Conservation (phyloP, 2,888 invertebrate species). For the Mongoloraphidia duomilia region DNA sequence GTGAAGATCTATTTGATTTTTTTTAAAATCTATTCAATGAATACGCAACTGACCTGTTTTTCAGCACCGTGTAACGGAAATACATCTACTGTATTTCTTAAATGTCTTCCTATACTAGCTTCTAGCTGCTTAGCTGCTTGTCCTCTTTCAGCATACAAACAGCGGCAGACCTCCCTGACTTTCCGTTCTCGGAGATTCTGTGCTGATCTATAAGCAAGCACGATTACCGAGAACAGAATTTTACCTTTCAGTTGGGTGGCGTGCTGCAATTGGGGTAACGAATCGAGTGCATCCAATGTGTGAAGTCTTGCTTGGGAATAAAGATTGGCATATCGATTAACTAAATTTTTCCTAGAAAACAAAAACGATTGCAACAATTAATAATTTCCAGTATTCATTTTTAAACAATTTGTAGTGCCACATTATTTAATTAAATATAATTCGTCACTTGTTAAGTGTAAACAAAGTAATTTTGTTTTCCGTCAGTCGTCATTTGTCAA, state of each 20-base stretch:
- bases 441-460: too few relatives aligned
- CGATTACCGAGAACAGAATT: slow-evolving; percentile 89
- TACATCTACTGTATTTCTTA: slow-evolving; percentile 53
- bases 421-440: too few relatives aligned
- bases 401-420: neutral
- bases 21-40: neutral
- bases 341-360: slow-evolving; percentile 42
- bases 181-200: slow-evolving; percentile 58
- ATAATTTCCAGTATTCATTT: neutral
- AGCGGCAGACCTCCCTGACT: slow-evolving; percentile 52
- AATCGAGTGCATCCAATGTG: slow-evolving; percentile 72
- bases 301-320: slow-evolving; percentile 76
- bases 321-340: slow-evolving; percentile 69
- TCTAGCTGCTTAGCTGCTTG: slow-evolving; percentile 35
- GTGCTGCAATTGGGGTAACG: slow-evolving; percentile 63
- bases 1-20: neutral
- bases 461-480: too few relatives aligned
- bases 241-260: slow-evolving; percentile 85
- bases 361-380: slow-evolving; percentile 4
- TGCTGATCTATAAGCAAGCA: slow-evolving; percentile 64
- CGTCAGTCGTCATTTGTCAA: too few relatives aligned
- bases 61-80: slow-evolving; percentile 57
- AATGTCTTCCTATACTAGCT: slow-evolving; percentile 44
- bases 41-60: slow-evolving; percentile 37
- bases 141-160: slow-evolving; percentile 23